phyloP scores from a whole-genome alignment of 2,113 vertebrate species.

The Antechinus flavipes region DNA sequence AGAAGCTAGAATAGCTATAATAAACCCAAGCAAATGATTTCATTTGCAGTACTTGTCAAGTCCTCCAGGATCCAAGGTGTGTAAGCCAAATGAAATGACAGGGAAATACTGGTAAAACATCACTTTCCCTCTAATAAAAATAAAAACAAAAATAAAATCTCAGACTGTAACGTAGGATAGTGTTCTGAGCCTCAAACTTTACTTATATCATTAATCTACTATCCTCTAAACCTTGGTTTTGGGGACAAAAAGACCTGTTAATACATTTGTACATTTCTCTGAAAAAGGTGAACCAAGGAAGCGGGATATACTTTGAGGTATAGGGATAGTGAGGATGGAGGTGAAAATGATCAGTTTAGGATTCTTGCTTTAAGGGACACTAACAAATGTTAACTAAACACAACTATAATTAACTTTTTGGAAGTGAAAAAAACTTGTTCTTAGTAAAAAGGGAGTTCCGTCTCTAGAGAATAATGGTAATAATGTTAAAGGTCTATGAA shows the following conservation, averaged over 20 bases:
- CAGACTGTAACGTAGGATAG: background rate
- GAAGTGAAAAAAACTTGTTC: too few relatives aligned
- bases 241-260: background rate
- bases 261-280: background rate
- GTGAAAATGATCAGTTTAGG: background rate
- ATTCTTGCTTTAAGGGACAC: background rate
- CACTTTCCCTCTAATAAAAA: background rate
- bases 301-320: background rate
- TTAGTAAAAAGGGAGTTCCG: background rate
- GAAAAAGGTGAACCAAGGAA: background rate
- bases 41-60: background rate
- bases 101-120: background rate
- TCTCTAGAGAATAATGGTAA: too few relatives aligned
- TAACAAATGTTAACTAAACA: background rate
- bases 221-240: background rate
- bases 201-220: background rate
- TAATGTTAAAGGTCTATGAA: too few relatives aligned
- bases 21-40: background rate
- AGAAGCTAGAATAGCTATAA: background rate
- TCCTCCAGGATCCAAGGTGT: background rate
- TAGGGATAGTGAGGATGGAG: background rate
- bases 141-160: background rate
- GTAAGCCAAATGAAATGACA: background rate
- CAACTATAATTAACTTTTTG: background rate
- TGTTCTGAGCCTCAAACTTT: background rate